Evolutionary conservation across 2,113 vertebrate species (phyloP), one percentile per base, ranked within the genome.

Genomic region (Muntiacus muntjak): DNA sequence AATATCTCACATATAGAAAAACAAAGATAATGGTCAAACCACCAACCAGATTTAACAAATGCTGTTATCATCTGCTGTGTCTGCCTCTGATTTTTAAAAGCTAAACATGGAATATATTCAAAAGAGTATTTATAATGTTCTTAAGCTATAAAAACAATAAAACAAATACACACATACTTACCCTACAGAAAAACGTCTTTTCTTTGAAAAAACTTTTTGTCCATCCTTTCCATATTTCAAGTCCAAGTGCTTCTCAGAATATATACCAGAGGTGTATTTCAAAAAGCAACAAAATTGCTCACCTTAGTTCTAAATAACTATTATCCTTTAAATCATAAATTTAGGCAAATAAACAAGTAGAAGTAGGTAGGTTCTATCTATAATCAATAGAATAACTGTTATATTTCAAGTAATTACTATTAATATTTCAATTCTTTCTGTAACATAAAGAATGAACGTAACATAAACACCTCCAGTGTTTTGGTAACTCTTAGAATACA

Each of bases 31-130:
- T 57, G 26, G 12, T 91, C 52, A 96, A 74, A 93, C 30, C 13
- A 92, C 10, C 30, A 96, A 52, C n/a, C 52, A 92, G 47, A 81
- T 60, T 96, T 89, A 95, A 96, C 40, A 95, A 94, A 79, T 96
- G 19, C 40, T 84, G 19, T 58, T 81, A 95, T 33, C 6, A 92
- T 74, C 52, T 78, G 25, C 33, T 26, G 84, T 52, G 57, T 87
- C 82, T 87, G 13, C 14, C 36, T 87, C 33, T 78, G 36, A 83
- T 94, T 96, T 95, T 91, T 50, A 89, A 95, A 94, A 93, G 26
- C 91, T 89, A 78, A 87, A 92, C 6, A 91, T 15, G 54, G 8
- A 94, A 86, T 83, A 78, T 55, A 85, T n/a, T 94, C 36, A 64
- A 94, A 95, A 97, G 43, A 81, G 71, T 45, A 74, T 45, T 57